Conservation (phyloP, 2,797 vertebrate genomes). For the Phoebastria nigripes region DNA sequence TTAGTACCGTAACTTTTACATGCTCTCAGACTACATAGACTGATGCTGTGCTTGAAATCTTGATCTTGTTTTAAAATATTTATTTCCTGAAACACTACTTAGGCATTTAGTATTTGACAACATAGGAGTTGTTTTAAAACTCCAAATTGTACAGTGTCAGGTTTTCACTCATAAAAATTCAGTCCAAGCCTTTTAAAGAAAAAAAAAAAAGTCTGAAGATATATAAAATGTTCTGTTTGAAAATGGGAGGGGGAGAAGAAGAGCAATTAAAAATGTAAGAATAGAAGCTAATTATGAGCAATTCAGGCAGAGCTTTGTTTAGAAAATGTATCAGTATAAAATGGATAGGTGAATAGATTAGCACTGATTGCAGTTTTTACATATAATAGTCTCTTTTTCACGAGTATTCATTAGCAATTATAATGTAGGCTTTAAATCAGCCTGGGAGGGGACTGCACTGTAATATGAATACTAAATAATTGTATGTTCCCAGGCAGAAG, state of each 20-base stretch:
- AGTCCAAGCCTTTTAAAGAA: background rate
- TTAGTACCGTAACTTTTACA: background rate
- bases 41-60: background rate
- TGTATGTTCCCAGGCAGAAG: slow-evolving; percentile 3
- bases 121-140: slow-evolving; percentile 22
- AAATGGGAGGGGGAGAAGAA: slow-evolving; percentile 33
- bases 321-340: slow-evolving; percentile 72
- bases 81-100: slow-evolving; percentile 24
- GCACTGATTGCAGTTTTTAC: slow-evolving; percentile 72
- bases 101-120: slow-evolving; percentile 50
- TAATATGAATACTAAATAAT: slow-evolving; percentile 70
- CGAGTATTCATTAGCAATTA: slow-evolving; percentile 79
- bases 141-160: slow-evolving; percentile 12
- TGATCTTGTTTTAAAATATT: slow-evolving; percentile 44
- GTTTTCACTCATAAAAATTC: slow-evolving; percentile 56
- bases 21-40: background rate
- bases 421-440: slow-evolving; percentile 72
- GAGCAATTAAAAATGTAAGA: slow-evolving; percentile 70
- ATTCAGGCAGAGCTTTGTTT: slow-evolving; percentile 72
- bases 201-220: background rate
- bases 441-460: slow-evolving; percentile 44
- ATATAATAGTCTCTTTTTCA: slow-evolving; percentile 74
- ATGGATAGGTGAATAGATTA: slow-evolving; percentile 74
- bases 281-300: slow-evolving; percentile 74
- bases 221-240: slow-evolving; percentile 26